phyloP scores from a whole-genome alignment of 2,113 vertebrate species.

The Phylloscopus whistleri region DNA sequence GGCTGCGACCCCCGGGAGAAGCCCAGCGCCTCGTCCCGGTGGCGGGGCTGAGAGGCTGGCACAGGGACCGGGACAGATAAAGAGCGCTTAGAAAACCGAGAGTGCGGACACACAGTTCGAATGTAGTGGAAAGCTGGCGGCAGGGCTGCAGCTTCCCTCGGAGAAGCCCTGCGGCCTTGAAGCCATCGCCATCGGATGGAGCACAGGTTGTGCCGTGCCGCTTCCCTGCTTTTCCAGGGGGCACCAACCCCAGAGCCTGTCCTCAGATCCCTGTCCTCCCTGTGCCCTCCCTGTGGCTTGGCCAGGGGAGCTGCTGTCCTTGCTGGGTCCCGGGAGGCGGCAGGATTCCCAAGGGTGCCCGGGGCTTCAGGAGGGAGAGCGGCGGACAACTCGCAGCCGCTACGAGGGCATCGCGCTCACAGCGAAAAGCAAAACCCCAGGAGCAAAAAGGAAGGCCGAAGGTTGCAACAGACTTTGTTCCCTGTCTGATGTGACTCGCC shows the following conservation, averaged over 20 bases:
- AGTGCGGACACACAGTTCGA: accelerated
- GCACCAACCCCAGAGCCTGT: neutral
- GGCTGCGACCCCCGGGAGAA: accelerated
- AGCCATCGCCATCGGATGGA: accelerated
- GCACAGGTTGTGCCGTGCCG: accelerated
- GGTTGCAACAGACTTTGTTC: neutral
- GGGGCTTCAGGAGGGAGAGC: accelerated
- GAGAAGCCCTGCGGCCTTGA: accelerated
- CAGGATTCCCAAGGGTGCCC: neutral
- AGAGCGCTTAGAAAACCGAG: neutral
- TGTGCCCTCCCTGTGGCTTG: accelerated
- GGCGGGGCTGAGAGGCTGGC: neutral
- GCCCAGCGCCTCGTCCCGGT: neutral
- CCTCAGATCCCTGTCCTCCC: neutral
- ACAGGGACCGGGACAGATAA: neutral
- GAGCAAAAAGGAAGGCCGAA: neutral
- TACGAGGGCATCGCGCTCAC: accelerated
- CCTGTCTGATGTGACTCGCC: accelerated
- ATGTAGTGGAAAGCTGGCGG: accelerated
- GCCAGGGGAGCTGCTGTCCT: neutral
- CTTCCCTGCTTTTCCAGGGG: neutral
- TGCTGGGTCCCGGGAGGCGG: neutral
- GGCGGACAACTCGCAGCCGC: accelerated
- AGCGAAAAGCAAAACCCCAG: neutral
- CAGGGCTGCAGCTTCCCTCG: neutral